Base-by-base conservation (phyloP, 2,113 vertebrate species). In the Octodon degus region DNA sequence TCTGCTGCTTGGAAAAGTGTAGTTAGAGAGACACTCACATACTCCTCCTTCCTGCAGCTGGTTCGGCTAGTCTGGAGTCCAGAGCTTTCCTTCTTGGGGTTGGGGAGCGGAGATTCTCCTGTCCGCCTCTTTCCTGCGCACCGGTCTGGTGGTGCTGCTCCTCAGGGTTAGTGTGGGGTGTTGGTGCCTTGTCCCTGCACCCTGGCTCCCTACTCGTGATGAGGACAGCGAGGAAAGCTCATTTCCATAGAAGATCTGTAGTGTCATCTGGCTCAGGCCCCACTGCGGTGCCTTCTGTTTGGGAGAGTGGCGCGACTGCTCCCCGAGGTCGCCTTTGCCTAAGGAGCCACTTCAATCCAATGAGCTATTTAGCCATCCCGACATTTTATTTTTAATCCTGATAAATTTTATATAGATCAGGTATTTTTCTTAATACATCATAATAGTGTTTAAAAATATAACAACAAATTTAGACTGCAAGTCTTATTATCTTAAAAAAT, bases 351-450 rank as follows among this genome's bases (percentile, higher is more conserved):
- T 50, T 50, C 50, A 50, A 12, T 50, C 50, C 11, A 2, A 50
- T 50, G 50, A 50, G 11, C 50, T 50, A 50, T 50, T 50, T 50
- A 9, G 50, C 50, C 11, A 12, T 50, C 7, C 50, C 50, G 14
- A 55, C 55, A 55, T 55, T 55, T 16, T 55, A 81, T 85, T 70
- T 32, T 43, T 65, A 82, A 20, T 82, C 47, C 53, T 79, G 50
- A 43, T 82, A 37, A 22, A 53, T 93, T 95, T 97, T 95, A 83
- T 86, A 25, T 86, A 82, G n/a, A 32, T 27, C 11, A 77, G 20
- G 12, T 47, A 27, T 47, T 24, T 63, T 4, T 2, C 5, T 65
- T 62, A 86, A 34, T 17, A 81, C 12, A 90, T 47, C 37, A 53
- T 30, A 82, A 68, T 85, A 32, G 43, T 90, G 67, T 85, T 58